Percentiles rank a stretch among this genome's conserved stretches.
Evolutionary conservation across 2,888 invertebrate species (phyloP).

Genomic region (Belgica antarctica): DNA sequence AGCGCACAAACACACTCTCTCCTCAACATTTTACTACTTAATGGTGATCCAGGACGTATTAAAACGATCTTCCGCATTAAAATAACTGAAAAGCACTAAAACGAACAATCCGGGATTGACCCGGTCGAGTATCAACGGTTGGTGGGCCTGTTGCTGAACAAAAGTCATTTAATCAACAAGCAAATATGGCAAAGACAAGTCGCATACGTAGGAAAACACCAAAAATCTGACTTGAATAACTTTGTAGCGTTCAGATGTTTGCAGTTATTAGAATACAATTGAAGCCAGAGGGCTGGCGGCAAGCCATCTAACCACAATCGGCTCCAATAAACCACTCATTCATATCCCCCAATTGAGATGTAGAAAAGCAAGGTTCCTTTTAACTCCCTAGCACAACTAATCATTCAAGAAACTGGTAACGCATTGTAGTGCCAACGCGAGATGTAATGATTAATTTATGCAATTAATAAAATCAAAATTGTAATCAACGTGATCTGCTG

Average conservation of each 20-base stretch:
- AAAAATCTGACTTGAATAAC: background rate
- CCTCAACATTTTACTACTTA: no score
- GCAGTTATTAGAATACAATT: constrained; percentile 28
- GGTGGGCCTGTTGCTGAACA: no score
- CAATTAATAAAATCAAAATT: background rate
- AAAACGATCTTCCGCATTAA: no score
- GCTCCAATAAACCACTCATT: background rate
- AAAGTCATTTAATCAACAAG: background rate
- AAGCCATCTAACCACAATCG: background rate
- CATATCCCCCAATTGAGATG: no score
- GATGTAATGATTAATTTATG: background rate
- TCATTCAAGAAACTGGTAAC: background rate
- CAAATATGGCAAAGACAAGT: constrained; percentile 25
- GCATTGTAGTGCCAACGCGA: background rate
- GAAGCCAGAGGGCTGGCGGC: background rate
- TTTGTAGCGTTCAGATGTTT: background rate
- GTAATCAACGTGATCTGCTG: background rate
- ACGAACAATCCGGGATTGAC: no score
- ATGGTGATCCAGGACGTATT: no score
- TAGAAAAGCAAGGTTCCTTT: no score
- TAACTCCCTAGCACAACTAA: constrained; percentile 16
- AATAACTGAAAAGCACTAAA: no score
- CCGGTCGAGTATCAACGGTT: no score
- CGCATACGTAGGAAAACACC: constrained; percentile 30
- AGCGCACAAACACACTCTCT: background rate